These are phyloP conservation scores for Melanostoma scalare DNA, from an alignment of 2,888 invertebrate species.

Conservation along the genomic window DNA sequence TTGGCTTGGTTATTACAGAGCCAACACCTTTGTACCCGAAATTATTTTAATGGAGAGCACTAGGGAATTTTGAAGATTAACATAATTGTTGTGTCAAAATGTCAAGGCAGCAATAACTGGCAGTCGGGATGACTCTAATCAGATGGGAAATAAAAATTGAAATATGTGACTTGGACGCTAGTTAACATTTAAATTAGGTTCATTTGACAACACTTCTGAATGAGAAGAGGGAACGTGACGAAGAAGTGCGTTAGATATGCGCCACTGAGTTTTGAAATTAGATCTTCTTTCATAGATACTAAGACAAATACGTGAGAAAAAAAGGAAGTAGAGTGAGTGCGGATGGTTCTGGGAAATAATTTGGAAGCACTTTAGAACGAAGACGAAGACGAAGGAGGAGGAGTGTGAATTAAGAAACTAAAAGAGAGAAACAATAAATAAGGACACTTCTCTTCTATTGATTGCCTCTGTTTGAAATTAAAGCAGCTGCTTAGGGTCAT, in stretches of 20 bases:
- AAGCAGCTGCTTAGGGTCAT: too few species aligned
- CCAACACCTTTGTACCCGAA: slow-evolving; percentile 45
- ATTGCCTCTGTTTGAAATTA: slow-evolving; percentile 5
- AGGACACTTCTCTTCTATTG: not conserved
- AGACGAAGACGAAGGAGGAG: not conserved
- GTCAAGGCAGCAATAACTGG: slow-evolving; percentile 20
- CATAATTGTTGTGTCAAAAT: slow-evolving; percentile 57
- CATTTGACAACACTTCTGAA: slow-evolving; percentile 36
- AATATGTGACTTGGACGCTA: slow-evolving; percentile 42
- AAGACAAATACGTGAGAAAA: slow-evolving; percentile 38
- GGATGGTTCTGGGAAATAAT: slow-evolving; percentile 35
- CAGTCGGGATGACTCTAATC: slow-evolving; percentile 44
- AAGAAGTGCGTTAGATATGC: slow-evolving; percentile 54
- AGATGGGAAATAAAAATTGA: slow-evolving; percentile 63
- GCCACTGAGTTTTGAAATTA: slow-evolving; percentile 55
- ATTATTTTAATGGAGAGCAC: slow-evolving; percentile 39
- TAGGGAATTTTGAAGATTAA: slow-evolving; percentile 45
- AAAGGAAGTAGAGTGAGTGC: slow-evolving; percentile 5
- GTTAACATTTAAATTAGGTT: slow-evolving; percentile 37
- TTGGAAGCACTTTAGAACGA: not conserved
- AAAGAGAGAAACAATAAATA: slow-evolving; percentile 5
- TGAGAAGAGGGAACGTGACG: slow-evolving; percentile 5
- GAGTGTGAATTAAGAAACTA: slow-evolving; percentile 7
- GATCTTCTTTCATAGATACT: slow-evolving; percentile 24
- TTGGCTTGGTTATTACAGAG: slow-evolving; percentile 10